Base-by-base conservation (phyloP, 1,140 invertebrate species). In the Lepidurus apus region DNA sequence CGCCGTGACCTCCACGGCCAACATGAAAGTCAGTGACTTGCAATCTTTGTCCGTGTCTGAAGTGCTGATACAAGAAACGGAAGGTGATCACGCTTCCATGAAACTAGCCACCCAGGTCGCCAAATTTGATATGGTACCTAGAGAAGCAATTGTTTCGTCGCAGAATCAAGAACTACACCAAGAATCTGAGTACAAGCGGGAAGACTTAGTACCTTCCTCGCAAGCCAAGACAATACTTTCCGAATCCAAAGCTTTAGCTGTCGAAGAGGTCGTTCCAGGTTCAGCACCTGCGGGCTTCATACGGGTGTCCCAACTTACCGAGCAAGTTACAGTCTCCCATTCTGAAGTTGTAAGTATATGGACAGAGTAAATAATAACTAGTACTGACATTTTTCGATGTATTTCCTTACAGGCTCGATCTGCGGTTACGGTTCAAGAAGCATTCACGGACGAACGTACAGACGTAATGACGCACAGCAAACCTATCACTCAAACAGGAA, bases 151-250 rank as follows among this genome's bases (percentile, higher is more conserved):
- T 34, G 73, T 79, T 17, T 26, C 73, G 10, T 43, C 43, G 5
- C 24, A 79, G 13, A 42, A 74, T 34, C 26, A 79, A 45, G 42
- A 74, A 74, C n/a, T 79, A 24, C 43, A 79, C 26, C 78, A 79
- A 13, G 74, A 74, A 13, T 43, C 78, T 24, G 43, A 47, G 26
- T 79, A 79, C 42, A 21, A 44, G 17, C 53, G 53, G 47, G 42
- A 44, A 13, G 43, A 7, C 4, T 43, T 34, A n/a, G 26, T 44
- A 43, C 17, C 78, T 75, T n/a, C 78, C 2, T 34, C 42, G 1
- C 44, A 79, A 43, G 78, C 78, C 7, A 74, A 75, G 26, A 45
- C 65, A n/a, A 13, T 74, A 42, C 43, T 79, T 5, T 13, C 65
- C n/a, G 78, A 74, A 21, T 11, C 11, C 26, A 75, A 79, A 26